Evolutionary conservation across 2,113 vertebrate species (phyloP), one percentile per base, ranked within the genome.

Genomic region (Psettodes erumei): DNA sequence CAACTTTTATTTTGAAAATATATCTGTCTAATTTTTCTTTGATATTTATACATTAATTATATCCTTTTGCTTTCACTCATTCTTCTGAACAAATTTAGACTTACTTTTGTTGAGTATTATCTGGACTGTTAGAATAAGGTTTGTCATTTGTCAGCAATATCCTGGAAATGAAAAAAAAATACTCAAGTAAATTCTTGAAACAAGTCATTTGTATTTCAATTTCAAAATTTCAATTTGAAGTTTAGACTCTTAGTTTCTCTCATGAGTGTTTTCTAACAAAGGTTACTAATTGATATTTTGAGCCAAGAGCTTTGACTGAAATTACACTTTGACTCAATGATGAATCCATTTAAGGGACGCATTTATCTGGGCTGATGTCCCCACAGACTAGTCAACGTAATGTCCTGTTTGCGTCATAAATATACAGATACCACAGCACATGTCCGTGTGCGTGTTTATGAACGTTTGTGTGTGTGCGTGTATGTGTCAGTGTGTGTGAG

Each of bases 321-420:
- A 33, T 19, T n/a, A 16, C 8, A 5, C 42, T n/a, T n/a, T n/a
- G n/a, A n/a, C n/a, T n/a, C n/a, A n/a, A n/a, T n/a, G n/a, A 38
- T 15, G 38, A 37, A 23, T 58, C 16, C n/a, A 5, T 64, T 70
- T 0, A 27, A 55, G 6, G 48, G 58, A 70, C 50, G 48, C 42
- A 60, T 55, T 42, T 47, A n/a, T 47, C 37, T 66, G 45, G 67
- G 47, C 55, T 21, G n/a, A 47, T 38, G 79, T 66, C 38, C 28
- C 32, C 48, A 37, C n/a, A 64, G 78, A 70, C 75, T 40, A 69
- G 27, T 74, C 65, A 70, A 66, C 33, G 68, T 50, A 73, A 72
- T 68, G 48, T 66, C 61, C 48, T 68, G 62, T 55, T 61, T n/a
- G n/a, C n/a, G n/a, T n/a, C n/a, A n/a, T n/a, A n/a, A n/a, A n/a